These are phyloP conservation scores for Microtus ochrogaster DNA, from an alignment of 2,113 vertebrate species.

Conservation along the genomic window DNA sequence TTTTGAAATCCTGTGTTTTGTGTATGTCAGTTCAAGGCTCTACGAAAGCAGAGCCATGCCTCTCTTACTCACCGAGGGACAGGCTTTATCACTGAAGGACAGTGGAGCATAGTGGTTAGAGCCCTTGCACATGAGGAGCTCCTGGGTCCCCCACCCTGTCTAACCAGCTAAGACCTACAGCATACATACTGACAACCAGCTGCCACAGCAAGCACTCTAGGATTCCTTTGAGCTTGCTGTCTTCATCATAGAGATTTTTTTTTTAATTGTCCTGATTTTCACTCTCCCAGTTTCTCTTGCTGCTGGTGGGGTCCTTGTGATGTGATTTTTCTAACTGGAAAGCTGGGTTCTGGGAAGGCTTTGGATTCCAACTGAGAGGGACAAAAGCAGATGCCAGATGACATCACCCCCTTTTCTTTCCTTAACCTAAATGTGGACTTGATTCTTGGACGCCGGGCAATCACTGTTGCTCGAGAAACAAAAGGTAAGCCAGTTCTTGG, in stretches of 20 bases:
- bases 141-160: neutral
- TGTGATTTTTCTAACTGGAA: neutral
- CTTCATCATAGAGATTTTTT: neutral
- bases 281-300: neutral
- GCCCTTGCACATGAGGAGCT: neutral
- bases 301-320: neutral
- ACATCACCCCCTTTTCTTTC: neutral
- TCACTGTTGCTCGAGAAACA: neutral
- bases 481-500: neutral
- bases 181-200: rapidly evolving
- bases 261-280: neutral
- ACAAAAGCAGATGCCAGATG: neutral
- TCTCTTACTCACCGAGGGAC: neutral
- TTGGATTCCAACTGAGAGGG: neutral
- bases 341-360: neutral
- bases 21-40: neutral
- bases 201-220: neutral
- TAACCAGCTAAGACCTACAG: neutral
- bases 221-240: neutral
- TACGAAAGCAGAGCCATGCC: neutral
- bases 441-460: too few species aligned
- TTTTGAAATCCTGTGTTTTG: neutral
- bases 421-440: neutral
- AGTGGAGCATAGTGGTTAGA: neutral
- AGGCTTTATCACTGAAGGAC: neutral